phyloP scores from a whole-genome alignment of 2,888 invertebrate genomes.

The Notodonta ziczac region DNA sequence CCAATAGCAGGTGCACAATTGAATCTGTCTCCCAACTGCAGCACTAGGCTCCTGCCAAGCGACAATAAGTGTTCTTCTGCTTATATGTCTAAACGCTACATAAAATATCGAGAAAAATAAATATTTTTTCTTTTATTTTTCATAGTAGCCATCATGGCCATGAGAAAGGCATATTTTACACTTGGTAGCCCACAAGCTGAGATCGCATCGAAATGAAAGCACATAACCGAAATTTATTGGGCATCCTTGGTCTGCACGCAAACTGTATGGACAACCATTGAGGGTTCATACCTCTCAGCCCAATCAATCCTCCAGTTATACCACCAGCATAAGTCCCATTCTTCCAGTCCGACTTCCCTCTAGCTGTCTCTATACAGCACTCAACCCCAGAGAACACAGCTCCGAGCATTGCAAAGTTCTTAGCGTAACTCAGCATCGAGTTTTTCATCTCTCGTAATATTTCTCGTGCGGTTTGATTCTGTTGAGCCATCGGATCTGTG shows the following conservation, averaged over 20 bases:
- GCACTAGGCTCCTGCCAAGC: no score
- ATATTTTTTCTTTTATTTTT: no score
- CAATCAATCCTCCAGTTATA: slow-evolving; percentile 96
- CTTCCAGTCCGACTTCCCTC: slow-evolving; percentile 98
- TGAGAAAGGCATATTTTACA: no score
- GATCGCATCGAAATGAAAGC: no score
- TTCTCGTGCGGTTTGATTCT: slow-evolving; percentile 92
- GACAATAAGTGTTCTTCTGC: no score
- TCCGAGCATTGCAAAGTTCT: slow-evolving; percentile 98
- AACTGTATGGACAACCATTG: not conserved
- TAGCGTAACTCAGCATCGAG: slow-evolving; percentile 96
- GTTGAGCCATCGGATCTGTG: slow-evolving; percentile 86
- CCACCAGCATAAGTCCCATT: slow-evolving; percentile 98
- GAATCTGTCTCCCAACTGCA: no score
- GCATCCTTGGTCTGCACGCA: not conserved
- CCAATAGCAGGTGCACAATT: no score
- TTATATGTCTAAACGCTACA: no score
- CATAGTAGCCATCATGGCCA: no score
- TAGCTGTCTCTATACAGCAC: slow-evolving; percentile 96
- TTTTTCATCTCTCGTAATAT: slow-evolving; percentile 96
- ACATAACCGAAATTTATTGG: no score
- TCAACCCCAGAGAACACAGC: slow-evolving; percentile 97
- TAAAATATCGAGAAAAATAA: no score
- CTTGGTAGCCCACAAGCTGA: no score
- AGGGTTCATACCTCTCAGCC: slow-evolving; percentile 87